These are phyloP conservation scores for Xiphorhynchus elegans DNA, from an alignment of 2,113 vertebrate genomes.

Conservation along the genomic window DNA sequence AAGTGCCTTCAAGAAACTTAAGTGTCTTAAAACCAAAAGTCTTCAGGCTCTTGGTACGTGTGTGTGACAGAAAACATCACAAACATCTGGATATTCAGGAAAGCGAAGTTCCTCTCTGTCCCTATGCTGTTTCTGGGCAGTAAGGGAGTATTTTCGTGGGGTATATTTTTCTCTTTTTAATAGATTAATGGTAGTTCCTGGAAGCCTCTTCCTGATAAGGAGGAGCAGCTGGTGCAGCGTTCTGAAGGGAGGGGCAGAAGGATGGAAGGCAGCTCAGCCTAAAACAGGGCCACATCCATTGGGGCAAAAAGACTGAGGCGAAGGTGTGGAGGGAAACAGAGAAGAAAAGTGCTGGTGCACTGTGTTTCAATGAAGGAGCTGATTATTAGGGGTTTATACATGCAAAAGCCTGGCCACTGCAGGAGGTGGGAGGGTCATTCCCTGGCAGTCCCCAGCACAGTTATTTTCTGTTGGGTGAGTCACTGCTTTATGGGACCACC, in stretches of 20 bases:
- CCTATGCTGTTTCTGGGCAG: background rate
- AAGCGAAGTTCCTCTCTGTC: background rate
- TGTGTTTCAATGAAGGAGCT: background rate
- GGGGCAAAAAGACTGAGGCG: background rate
- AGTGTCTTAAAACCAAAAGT: background rate
- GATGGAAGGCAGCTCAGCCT: accelerated
- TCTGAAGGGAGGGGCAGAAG: background rate
- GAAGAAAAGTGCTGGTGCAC: accelerated
- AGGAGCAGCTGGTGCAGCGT: background rate
- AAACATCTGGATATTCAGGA: background rate
- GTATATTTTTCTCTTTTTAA: background rate
- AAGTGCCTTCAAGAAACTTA: background rate
- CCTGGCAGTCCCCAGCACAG: background rate
- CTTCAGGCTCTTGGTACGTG: background rate
- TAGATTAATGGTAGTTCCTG: background rate
- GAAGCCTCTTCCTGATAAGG: background rate
- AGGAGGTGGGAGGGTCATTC: accelerated
- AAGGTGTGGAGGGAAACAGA: background rate
- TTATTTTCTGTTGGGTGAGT: background rate
- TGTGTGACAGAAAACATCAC: background rate
- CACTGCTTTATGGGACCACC: background rate
- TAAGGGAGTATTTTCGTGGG: background rate
- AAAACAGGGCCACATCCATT: background rate
- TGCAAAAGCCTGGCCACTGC: background rate
- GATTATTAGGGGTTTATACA: background rate